A percentile compares a stretch with the other conserved stretches of the same genome.
These are phyloP conservation scores for Pseudoatta argentina DNA, from an alignment of 1,140 invertebrate genomes.

Conservation along the genomic window DNA sequence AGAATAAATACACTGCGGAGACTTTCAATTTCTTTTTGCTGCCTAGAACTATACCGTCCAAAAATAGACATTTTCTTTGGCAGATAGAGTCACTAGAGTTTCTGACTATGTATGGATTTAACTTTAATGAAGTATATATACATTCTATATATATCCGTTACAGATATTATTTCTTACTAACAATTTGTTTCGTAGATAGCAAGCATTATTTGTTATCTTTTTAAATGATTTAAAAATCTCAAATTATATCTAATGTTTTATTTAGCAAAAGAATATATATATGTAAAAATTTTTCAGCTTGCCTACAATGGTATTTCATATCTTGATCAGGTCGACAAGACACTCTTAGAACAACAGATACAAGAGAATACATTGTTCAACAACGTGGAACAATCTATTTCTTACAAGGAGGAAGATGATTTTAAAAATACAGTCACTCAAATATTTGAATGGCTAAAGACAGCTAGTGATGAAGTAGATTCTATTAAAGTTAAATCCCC, in stretches of 20 bases:
- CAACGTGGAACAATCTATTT: conserved; percentile 75
- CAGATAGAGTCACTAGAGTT: conserved; percentile 89
- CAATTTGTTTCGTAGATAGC: conserved; percentile 30
- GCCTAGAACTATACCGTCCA: conserved; percentile 88
- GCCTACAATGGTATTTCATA: conserved; percentile 90
- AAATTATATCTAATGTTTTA: conserved; percentile 7
- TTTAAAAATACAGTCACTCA: conserved; percentile 79
- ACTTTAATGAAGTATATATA: conserved; percentile 91
- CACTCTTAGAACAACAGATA: conserved; percentile 79
- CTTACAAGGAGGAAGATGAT: conserved; percentile 83
- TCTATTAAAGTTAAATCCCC: conserved; percentile 67
- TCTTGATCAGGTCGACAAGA: conserved; percentile 87
- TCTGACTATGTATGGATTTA: conserved; percentile 89
- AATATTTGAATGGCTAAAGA: conserved; percentile 83
- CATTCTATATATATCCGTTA: background rate
- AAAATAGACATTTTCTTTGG: conserved; percentile 88
- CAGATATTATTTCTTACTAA: conserved; percentile 18
- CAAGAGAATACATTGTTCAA: conserved; percentile 69
- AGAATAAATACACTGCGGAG: conserved; percentile 87
- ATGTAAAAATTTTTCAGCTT: conserved; percentile 86
- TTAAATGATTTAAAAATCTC: conserved; percentile 15
- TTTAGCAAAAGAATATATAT: background rate
- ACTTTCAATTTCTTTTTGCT: conserved; percentile 90
- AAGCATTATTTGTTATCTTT: too few species aligned
- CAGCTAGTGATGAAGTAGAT: conserved; percentile 52